phyloP scores from a whole-genome alignment of 1,140 invertebrate genomes.

The Pogonomyrmex barbatus region DNA sequence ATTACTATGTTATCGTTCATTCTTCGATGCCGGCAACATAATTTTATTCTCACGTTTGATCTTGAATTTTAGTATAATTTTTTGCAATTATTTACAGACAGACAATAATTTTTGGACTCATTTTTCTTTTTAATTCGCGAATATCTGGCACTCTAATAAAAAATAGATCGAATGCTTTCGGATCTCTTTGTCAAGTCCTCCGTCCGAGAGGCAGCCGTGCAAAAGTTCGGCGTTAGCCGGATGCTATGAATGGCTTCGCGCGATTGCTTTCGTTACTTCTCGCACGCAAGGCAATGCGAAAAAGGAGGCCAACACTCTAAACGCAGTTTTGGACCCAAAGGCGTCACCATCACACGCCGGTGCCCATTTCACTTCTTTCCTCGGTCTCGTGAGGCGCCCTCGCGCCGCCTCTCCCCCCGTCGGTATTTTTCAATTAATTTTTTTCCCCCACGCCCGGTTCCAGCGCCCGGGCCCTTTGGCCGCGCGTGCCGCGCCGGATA shows the following conservation, averaged over 20 bases:
- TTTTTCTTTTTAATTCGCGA: background rate
- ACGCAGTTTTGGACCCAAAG: conserved; percentile 34
- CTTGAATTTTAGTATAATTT: background rate
- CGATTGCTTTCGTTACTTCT: conserved; percentile 28
- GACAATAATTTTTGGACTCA: background rate
- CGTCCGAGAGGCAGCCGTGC: background rate
- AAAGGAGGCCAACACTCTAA: conserved; percentile 36
- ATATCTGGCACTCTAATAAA: background rate
- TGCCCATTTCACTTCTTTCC: conserved; percentile 50
- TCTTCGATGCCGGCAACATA: conserved; percentile 1
- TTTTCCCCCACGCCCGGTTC: conserved; percentile 67
- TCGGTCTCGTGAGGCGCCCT: conserved; percentile 42
- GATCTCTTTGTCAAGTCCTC: background rate
- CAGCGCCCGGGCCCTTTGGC: conserved; percentile 41
- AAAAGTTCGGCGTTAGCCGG: background rate
- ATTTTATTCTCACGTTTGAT: conserved; percentile 3
- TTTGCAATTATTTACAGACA: background rate
- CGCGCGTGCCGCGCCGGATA: conserved; percentile 81
- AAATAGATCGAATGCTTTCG: background rate
- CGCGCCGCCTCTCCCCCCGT: conserved; percentile 27
- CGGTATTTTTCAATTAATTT: conserved; percentile 84
- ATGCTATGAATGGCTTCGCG: background rate
- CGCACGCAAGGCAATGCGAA: conserved; percentile 17
- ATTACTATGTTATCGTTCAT: conserved; percentile 46
- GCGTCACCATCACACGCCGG: conserved; percentile 34